Evolutionary conservation across 2,888 invertebrate species (phyloP).

Genomic region (Sabellastarte sp.): DNA sequence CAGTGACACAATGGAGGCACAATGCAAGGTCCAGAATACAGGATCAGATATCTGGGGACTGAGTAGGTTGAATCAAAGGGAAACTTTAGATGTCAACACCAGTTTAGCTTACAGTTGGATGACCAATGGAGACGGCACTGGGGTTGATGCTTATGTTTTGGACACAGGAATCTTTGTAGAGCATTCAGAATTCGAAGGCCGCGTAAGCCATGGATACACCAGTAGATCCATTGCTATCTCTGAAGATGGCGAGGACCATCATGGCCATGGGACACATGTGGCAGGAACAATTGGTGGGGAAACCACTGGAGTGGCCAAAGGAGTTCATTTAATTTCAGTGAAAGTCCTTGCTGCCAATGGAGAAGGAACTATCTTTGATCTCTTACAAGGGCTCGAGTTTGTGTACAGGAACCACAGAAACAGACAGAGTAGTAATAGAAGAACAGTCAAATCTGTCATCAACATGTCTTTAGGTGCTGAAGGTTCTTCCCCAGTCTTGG

Average conservation of each 20-base stretch:
- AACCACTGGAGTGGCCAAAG: slow-evolving; percentile 2
- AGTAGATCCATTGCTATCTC: neutral
- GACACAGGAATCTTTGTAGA: neutral
- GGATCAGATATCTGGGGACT: neutral
- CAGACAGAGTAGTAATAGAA: no score
- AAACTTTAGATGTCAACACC: neutral
- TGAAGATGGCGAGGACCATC: neutral
- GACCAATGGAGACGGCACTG: neutral
- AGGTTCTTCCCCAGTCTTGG: neutral
- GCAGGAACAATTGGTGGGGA: neutral
- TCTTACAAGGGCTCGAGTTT: neutral
- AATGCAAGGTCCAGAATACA: no score
- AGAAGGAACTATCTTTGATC: neutral
- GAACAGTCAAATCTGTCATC: neutral
- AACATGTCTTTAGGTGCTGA: slow-evolving; percentile 2
- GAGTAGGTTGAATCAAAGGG: neutral
- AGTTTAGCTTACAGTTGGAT: neutral
- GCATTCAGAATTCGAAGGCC: neutral
- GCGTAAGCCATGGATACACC: neutral
- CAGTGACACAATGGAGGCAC: no score
- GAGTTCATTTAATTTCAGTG: neutral
- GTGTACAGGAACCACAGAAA: neutral
- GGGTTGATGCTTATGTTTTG: neutral
- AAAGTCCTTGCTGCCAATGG: slow-evolving; percentile 2
- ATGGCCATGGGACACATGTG: slow-evolving; percentile 7